phyloP scores from a whole-genome alignment of 2,797 vertebrate species.

The Alectoris magna region DNA sequence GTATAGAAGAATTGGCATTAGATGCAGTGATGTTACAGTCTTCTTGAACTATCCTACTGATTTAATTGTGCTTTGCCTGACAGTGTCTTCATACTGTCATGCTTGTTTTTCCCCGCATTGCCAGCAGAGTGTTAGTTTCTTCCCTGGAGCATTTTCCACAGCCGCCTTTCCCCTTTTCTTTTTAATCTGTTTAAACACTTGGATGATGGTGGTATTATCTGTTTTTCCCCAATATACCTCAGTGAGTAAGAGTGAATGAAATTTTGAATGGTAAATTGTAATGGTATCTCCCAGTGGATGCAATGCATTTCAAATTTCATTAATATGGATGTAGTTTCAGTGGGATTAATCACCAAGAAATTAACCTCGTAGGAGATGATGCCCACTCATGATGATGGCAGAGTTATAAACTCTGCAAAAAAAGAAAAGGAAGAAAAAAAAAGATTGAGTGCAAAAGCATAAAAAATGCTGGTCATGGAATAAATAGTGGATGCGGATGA shows the following conservation, averaged over 20 bases:
- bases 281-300: accelerated
- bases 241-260: background rate
- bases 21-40: background rate
- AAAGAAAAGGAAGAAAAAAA: too few species aligned
- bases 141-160: background rate
- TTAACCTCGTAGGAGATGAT: background rate
- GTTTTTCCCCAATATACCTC: background rate
- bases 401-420: background rate
- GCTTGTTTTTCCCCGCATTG: background rate
- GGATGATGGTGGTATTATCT: background rate
- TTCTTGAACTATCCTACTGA: accelerated
- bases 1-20: background rate
- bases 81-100: background rate
- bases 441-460: background rate
- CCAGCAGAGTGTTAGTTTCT: background rate
- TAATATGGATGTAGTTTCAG: background rate
- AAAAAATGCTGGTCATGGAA: background rate
- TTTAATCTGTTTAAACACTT: background rate
- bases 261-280: background rate
- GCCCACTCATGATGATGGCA: background rate
- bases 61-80: background rate
- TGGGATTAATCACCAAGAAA: background rate
- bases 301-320: background rate
- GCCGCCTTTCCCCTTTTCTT: background rate
- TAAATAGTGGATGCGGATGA: background rate